Evolutionary conservation across 2,888 invertebrate genomes (phyloP).

Genomic region (Caenorhabditis sinica): DNA sequence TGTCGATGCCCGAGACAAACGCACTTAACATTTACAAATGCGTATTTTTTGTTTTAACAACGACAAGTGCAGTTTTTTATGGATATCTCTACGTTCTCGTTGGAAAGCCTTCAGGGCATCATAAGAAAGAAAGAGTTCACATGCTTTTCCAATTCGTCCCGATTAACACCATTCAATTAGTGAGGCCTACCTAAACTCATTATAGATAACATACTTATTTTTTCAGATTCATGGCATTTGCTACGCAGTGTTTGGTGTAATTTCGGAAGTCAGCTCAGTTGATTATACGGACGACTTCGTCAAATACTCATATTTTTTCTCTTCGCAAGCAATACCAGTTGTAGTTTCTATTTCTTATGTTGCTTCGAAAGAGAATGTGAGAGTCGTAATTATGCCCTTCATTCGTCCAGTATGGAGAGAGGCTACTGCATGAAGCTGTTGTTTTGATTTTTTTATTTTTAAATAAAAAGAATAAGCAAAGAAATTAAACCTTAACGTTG

Average conservation of each 20-base stretch:
- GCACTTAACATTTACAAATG: neutral
- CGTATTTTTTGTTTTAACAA: neutral
- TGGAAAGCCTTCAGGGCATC: neutral
- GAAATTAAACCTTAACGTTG: slow-evolving; percentile 51
- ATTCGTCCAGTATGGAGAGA: neutral
- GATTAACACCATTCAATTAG: neutral
- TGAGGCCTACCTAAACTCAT: neutral
- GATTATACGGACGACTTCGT: neutral
- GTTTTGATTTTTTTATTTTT: neutral
- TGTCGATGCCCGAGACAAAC: neutral
- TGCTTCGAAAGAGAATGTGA: neutral
- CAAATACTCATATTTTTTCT: neutral
- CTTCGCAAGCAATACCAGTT: neutral
- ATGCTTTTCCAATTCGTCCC: neutral
- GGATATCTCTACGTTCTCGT: neutral
- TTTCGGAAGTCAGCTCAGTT: neutral
- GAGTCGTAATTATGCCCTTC: neutral
- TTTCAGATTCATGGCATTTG: neutral
- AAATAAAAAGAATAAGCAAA: neutral
- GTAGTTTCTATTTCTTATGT: neutral
- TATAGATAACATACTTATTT: neutral
- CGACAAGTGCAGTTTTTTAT: neutral
- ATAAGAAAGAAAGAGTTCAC: neutral
- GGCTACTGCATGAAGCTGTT: neutral
- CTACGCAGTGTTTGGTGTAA: neutral